A percentile compares a stretch with the other conserved stretches of the same genome.
These are phyloP conservation scores for Porites divaricata DNA, from an alignment of 92 coral and sea anemone species.

Conservation along the genomic window DNA sequence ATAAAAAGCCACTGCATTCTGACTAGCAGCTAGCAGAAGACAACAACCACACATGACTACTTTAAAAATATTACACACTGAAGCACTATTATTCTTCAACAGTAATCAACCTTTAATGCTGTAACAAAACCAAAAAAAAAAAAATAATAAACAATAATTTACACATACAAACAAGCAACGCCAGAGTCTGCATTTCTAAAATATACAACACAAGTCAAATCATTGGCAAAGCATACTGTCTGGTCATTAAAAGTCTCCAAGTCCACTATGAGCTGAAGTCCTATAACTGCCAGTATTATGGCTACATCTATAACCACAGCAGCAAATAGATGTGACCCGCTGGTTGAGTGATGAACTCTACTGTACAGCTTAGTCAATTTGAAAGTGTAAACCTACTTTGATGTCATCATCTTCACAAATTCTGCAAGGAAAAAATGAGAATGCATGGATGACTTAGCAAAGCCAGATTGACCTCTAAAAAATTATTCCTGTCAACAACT, in stretches of 20 bases:
- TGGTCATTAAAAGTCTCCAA: neutral
- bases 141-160: neutral
- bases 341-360: neutral
- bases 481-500: neutral
- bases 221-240: neutral
- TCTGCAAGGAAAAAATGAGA: constrained; percentile 36
- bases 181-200: neutral
- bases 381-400: constrained; percentile 30
- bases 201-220: neutral
- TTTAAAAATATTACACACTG: neutral
- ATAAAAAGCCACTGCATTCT: too few relatives aligned
- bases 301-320: neutral
- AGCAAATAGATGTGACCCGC: neutral
- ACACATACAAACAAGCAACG: neutral
- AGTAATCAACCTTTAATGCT: constrained; percentile 1
- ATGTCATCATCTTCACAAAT: constrained; percentile 80
- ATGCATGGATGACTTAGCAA: neutral
- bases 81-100: neutral
- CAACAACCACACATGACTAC: too few relatives aligned
- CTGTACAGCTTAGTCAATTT: constrained; percentile 1
- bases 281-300: neutral
- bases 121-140: neutral
- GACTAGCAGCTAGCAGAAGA: too few relatives aligned
- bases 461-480: neutral
- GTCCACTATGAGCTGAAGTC: neutral